phyloP scores from a whole-genome alignment of 2,888 invertebrate genomes.

The Aelia acuminata region DNA sequence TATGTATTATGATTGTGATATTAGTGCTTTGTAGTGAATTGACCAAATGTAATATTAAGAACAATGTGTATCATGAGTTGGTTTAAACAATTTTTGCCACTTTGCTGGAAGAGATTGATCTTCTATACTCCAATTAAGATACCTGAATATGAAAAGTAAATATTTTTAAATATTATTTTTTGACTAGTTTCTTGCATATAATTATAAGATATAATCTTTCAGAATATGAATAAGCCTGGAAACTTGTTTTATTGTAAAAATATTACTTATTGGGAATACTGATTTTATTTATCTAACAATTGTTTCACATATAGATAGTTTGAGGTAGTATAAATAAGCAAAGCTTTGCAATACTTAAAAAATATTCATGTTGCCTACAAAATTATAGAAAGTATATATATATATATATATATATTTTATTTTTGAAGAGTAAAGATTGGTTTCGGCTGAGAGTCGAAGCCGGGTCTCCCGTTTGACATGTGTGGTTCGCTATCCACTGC shows the following conservation, averaged over 20 bases:
- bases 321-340: not conserved
- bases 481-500: too few relatives aligned
- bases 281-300: not conserved
- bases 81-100: not conserved
- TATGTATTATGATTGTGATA: conserved; percentile 32
- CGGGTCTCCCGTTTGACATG: too few relatives aligned
- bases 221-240: not conserved
- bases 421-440: too few relatives aligned
- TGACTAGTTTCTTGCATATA: conserved; percentile 21
- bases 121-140: conserved; percentile 1
- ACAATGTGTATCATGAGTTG: conserved; percentile 16
- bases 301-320: not conserved
- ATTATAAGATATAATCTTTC: not conserved
- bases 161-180: not conserved
- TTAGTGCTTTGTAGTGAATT: conserved; percentile 15
- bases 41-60: conserved; percentile 18
- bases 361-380: not conserved
- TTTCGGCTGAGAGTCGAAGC: too few relatives aligned
- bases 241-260: not conserved
- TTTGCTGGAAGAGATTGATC: conserved; percentile 4
- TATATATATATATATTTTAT: too few relatives aligned
- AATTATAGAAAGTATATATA: not conserved
- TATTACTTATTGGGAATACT: not conserved
- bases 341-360: not conserved
- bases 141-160: not conserved